Evolutionary conservation across 2,888 invertebrate species (phyloP), one percentile per base, ranked within the genome.

Genomic region (Drosophila merina): DNA sequence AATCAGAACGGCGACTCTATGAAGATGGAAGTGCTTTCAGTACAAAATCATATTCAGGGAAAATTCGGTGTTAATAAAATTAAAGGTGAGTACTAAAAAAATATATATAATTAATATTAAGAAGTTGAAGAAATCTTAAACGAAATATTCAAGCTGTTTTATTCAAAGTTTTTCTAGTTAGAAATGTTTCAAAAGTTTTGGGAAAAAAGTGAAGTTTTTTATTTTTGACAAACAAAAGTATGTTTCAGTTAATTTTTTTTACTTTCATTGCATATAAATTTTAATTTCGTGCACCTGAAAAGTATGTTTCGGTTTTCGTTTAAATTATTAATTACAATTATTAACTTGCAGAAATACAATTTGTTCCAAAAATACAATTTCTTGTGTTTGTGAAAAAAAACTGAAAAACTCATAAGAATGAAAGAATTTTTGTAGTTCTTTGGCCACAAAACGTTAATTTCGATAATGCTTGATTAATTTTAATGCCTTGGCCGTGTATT

Each of bases 1-100:
- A 36, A 12, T 36, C 72, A 25, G 45, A 51, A 62, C 36, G 36
- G 51, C 74, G 48, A 56, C 48, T 74, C 73, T 63, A 91, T 92
- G 91, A 94, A 94, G 92, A 96, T 96, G 96, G 96, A 96, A 93
- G 95, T 96, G 92, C 93, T 96, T 92, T 94, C 95, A 92, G 94
- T 95, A 91, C 94, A 94, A 92, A 95, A 94, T 93, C 94, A 94
- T 93, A 94, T 95, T 92, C 94, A 93, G 92, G 95, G 95, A 91
- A 94, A 95, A 93, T 96, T 95, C 93, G 94, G 94, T 86, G 91
- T 91, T 76, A 90, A 92, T 76, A 94, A 94, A 92, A 94, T 94
- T 91, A 94, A 95, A 95, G 95, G 95, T 95, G 92, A 93, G 94
- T 86, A 51, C 38, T 10, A 12, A 38, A n/a, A 3, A 0, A 1